These are phyloP conservation scores for Oxytorus armatus DNA, from an alignment of 2,888 invertebrate genomes.

Conservation along the genomic window DNA sequence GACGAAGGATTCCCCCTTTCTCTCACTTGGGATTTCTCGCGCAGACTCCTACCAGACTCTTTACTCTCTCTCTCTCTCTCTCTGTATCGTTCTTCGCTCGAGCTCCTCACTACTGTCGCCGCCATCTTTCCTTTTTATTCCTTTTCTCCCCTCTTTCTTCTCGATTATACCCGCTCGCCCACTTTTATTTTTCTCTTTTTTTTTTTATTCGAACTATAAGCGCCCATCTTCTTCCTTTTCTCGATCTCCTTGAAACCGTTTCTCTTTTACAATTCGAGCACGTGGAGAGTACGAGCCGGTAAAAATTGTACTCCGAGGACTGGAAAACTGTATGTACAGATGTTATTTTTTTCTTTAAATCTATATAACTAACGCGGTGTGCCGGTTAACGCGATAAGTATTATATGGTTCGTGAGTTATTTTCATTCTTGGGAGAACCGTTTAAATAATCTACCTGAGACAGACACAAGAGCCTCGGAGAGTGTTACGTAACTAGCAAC, in stretches of 20 bases:
- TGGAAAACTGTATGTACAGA: too few species aligned
- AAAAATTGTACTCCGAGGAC: too few species aligned
- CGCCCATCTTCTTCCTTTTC: slow-evolving; percentile 17
- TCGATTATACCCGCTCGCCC: slow-evolving; percentile 44
- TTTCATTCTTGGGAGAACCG: not conserved
- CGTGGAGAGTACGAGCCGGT: slow-evolving; percentile 55
- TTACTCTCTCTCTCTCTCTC: slow-evolving; percentile 31
- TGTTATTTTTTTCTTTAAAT: not conserved
- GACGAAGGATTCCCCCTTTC: slow-evolving; percentile 2
- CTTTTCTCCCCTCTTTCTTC: slow-evolving; percentile 1
- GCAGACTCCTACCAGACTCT: slow-evolving; percentile 61
- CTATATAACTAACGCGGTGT: not conserved
- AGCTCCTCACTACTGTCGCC: slow-evolving; percentile 8
- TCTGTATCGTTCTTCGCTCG: slow-evolving; percentile 18
- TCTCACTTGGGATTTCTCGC: slow-evolving; percentile 50
- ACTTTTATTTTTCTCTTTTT: slow-evolving; percentile 45
- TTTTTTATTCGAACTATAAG: slow-evolving; percentile 24
- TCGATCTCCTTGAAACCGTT: slow-evolving; percentile 28
- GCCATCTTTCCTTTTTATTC: slow-evolving; percentile 32
- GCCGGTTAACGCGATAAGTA: not conserved
- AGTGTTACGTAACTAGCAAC: slow-evolving; percentile 21
- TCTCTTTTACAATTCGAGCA: slow-evolving; percentile 20
- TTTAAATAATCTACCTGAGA: slow-evolving; percentile 12
- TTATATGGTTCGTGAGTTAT: not conserved
- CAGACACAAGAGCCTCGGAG: not conserved